Evolutionary conservation across 2,797 vertebrate species (phyloP).

Genomic region (Mallotus villosus): DNA sequence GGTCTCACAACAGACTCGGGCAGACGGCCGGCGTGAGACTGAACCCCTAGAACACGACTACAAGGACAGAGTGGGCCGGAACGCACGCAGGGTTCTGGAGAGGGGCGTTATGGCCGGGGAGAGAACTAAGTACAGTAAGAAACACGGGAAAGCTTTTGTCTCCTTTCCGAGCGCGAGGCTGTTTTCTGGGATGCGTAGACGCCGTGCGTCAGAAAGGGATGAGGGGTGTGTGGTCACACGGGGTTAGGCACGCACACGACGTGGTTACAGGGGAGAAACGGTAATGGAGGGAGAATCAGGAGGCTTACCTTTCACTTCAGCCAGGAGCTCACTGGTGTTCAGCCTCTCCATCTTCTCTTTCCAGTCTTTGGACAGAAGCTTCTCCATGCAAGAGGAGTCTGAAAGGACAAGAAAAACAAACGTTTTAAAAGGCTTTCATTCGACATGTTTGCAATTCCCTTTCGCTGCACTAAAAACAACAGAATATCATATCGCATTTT

Average conservation of each 20-base stretch:
- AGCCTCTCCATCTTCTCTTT: slow-evolving; percentile 91
- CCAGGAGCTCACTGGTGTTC: slow-evolving; percentile 85
- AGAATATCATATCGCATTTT: not conserved
- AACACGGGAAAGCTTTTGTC: slow-evolving; percentile 62
- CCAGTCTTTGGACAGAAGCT: slow-evolving; percentile 90
- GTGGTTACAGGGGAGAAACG: not conserved
- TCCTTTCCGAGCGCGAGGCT: slow-evolving; percentile 56
- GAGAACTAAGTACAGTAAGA: slow-evolving; percentile 57
- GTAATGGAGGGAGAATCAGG: not conserved
- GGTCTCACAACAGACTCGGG: slow-evolving; percentile 21
- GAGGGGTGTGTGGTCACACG: slow-evolving; percentile 34
- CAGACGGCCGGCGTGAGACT: slow-evolving; percentile 38
- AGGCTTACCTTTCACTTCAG: slow-evolving; percentile 87
- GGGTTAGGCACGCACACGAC: not conserved
- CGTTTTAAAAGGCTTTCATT: not conserved
- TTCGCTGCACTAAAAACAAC: not conserved
- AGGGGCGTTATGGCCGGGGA: slow-evolving; percentile 59
- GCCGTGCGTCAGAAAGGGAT: slow-evolving; percentile 53
- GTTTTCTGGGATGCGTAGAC: slow-evolving; percentile 60
- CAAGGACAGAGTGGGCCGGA: slow-evolving; percentile 42
- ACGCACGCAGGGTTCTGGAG: slow-evolving; percentile 59
- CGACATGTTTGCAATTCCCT: not conserved
- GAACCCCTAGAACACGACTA: slow-evolving; percentile 41
- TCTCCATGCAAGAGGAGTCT: slow-evolving; percentile 89
- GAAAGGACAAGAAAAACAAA: slow-evolving; percentile 23